Conservation (phyloP, 2,113 vertebrate genomes). For the Cochlearius cochlearius region DNA sequence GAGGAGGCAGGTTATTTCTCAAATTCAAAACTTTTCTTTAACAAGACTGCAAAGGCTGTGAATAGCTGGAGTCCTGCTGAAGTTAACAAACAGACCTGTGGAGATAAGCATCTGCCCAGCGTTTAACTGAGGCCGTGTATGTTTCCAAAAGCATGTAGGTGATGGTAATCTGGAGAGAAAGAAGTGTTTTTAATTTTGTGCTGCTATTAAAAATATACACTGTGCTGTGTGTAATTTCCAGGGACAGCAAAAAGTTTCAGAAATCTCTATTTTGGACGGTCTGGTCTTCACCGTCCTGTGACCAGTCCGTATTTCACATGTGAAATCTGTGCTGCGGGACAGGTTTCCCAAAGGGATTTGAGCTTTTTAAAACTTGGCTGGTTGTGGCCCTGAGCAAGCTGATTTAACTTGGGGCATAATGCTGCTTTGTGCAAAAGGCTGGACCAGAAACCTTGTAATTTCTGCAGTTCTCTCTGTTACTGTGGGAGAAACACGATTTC, state of each 20-base stretch:
- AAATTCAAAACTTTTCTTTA: neutral
- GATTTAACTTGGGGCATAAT: neutral
- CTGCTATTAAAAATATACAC: neutral
- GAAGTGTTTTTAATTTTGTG: neutral
- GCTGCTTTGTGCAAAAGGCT: neutral
- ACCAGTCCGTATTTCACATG: rapidly evolving
- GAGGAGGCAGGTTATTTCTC: neutral
- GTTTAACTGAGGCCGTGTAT: neutral
- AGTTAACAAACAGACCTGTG: neutral
- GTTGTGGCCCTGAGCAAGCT: neutral
- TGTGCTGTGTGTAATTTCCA: neutral
- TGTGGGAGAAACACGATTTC: neutral
- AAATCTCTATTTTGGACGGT: neutral
- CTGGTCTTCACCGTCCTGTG: neutral
- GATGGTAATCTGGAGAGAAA: neutral
- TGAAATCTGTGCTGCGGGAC: neutral
- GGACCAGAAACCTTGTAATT: too few species aligned
- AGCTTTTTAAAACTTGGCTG: neutral
- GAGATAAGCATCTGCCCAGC: neutral
- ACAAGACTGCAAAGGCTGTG: neutral
- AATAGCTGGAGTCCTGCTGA: neutral
- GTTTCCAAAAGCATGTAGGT: neutral
- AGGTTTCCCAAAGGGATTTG: neutral
- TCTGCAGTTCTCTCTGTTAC: neutral
- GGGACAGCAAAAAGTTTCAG: neutral